phyloP scores from a whole-genome alignment of 2,797 vertebrate species.

The Benthosema pterotum region DNA sequence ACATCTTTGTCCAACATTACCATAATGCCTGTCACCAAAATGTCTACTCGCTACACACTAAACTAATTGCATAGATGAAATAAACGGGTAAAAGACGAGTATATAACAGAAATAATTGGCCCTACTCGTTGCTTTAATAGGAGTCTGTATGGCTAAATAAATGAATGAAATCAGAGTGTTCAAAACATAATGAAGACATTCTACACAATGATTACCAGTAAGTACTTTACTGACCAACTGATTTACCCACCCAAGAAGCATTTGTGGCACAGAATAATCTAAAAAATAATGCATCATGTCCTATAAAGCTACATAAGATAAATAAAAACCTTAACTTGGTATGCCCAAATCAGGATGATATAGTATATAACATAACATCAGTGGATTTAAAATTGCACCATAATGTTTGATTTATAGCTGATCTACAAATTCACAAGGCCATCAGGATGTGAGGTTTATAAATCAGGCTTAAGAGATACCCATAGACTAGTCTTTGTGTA shows the following conservation, averaged over 20 bases:
- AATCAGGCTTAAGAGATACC: background rate
- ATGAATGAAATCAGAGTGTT: conserved; percentile 19
- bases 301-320: background rate
- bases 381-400: background rate
- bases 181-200: conserved; percentile 28
- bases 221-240: background rate
- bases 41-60: conserved; percentile 1
- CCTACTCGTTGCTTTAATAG: conserved; percentile 2
- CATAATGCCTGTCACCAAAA: background rate
- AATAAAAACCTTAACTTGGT: conserved; percentile 16
- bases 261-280: conserved; percentile 3
- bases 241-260: conserved; percentile 24
- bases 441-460: too few species aligned
- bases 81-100: too few species aligned
- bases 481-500: background rate
- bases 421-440: too few species aligned
- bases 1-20: conserved; percentile 21
- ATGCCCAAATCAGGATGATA: conserved; percentile 1
- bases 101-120: conserved; percentile 18
- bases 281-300: background rate
- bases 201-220: background rate
- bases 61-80: conserved; percentile 72
- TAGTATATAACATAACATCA: conserved; percentile 4
- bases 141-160: conserved; percentile 9
- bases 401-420: too few species aligned